Conservation (phyloP, 2,113 vertebrate species). For the Chauna torquata region DNA sequence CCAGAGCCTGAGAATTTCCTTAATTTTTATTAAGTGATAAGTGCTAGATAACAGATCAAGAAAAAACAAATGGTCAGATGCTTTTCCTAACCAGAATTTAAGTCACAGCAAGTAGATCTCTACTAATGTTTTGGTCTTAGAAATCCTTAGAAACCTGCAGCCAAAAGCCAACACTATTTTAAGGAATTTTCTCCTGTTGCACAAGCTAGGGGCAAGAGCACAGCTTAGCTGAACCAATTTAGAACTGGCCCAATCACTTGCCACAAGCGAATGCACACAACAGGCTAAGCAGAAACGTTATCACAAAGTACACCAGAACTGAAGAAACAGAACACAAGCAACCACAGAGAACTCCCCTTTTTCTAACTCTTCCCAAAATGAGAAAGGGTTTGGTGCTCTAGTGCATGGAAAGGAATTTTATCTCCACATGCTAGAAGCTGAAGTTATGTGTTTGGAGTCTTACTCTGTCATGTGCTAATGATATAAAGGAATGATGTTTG, state of each 20-base stretch:
- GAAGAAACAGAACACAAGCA: background rate
- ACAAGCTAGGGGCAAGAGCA: background rate
- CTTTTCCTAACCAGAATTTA: background rate
- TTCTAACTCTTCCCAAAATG: background rate
- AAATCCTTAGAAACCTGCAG: background rate
- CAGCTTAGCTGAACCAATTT: background rate
- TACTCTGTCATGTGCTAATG: slow-evolving; percentile 7
- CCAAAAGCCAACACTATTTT: background rate
- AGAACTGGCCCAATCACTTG: background rate
- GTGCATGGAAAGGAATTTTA: slow-evolving; percentile 34
- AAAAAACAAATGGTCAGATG: background rate
- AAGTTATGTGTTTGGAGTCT: background rate
- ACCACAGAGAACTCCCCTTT: background rate
- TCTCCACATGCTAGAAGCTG: background rate
- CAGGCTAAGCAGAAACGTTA: background rate
- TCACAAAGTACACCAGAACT: background rate
- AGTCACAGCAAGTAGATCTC: background rate
- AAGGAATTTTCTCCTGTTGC: background rate
- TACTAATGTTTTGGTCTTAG: background rate
- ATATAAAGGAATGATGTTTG: slow-evolving; percentile 11
- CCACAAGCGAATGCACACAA: background rate
- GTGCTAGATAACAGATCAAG: background rate
- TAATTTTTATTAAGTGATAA: background rate
- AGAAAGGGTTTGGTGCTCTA: background rate
- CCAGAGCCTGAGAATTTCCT: background rate